phyloP scores from a whole-genome alignment of 2,797 vertebrate genomes.

The Microtus agrestis region DNA sequence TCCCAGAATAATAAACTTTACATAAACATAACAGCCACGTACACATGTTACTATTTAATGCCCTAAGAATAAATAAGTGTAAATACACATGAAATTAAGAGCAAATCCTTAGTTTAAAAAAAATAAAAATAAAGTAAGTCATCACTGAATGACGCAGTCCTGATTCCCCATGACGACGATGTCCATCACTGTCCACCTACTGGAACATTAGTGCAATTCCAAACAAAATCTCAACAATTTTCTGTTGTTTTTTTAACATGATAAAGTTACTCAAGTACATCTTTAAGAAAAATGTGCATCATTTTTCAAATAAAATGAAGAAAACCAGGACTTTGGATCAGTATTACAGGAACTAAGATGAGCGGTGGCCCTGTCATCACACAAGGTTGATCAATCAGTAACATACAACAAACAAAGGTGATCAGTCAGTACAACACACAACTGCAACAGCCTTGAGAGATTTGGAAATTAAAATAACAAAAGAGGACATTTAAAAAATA shows the following conservation, averaged over 20 bases:
- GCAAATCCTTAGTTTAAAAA: not conserved
- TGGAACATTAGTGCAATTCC: slow-evolving; percentile 5
- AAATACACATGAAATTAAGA: slow-evolving; percentile 9
- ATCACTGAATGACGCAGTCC: not conserved
- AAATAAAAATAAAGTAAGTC: not conserved
- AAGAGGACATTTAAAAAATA: slow-evolving; percentile 60
- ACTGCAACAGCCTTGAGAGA: slow-evolving; percentile 18
- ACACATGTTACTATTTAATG: not conserved
- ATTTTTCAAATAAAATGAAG: slow-evolving; percentile 26
- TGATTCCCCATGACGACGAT: not conserved
- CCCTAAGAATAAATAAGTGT: not conserved
- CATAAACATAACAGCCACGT: not conserved
- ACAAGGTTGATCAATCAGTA: not conserved
- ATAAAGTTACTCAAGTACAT: slow-evolving; percentile 2
- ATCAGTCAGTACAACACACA: not conserved
- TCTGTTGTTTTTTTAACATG: not conserved
- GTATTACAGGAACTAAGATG: not conserved
- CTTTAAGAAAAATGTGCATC: not conserved
- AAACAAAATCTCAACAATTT: slow-evolving; percentile 25
- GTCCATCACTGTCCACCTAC: not conserved
- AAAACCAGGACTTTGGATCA: not conserved
- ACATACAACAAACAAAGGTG: not conserved
- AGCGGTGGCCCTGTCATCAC: not conserved
- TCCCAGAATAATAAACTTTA: slow-evolving; percentile 20
- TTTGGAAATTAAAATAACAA: slow-evolving; percentile 47